Base-by-base conservation (phyloP, 2,888 invertebrate species). In the Ferrisia virgata region DNA sequence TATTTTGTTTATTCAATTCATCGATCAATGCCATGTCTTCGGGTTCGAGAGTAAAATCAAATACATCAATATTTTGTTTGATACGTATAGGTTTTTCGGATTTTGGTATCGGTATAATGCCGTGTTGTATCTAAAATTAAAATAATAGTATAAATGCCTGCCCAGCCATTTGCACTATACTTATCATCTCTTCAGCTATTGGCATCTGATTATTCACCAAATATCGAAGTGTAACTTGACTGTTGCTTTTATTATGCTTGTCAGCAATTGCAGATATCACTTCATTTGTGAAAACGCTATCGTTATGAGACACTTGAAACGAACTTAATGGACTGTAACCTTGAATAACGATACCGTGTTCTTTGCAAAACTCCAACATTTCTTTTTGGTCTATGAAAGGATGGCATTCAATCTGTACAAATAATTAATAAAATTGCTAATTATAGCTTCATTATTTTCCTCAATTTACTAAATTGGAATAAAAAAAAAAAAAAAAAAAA, bases 261-360 rank as follows among this genome's bases (percentile, higher is more conserved):
- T 91, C 89, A 4, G 91, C 92, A 33, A 94, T 89, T 11, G 90
- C 89, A 86, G 91, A 88, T 88, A 93, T 93, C 22, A 92, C 90
- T 87, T 96, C 94, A 0, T 95, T 93, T 87, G 95, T 88, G 8
- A 95, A 89, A 85, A 91, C 91, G 0, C 93, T 92, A 85, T 94
- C 94, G 0, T 89, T 93, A 0, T 94, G 92, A 88, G 93, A 92
- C 1, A 92, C 85, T 94, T 94, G 0, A 89, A 94, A 95, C 0
- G 94, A 94, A 5, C 95, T 95, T n/a, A 96, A 90, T 93, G 0
- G 94, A 87, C 94, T 94, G 90, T 96, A 97, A 0, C 94, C 96
- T 0, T 94, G 95, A 1, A 96, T 88, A 11, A 89, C 89, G 82
- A 96, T 92, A 78, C 90, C 91, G 25, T 91, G 92, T 0, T 91